Conservation (phyloP, 2,888 invertebrate species). For the Pandemis corylana region DNA sequence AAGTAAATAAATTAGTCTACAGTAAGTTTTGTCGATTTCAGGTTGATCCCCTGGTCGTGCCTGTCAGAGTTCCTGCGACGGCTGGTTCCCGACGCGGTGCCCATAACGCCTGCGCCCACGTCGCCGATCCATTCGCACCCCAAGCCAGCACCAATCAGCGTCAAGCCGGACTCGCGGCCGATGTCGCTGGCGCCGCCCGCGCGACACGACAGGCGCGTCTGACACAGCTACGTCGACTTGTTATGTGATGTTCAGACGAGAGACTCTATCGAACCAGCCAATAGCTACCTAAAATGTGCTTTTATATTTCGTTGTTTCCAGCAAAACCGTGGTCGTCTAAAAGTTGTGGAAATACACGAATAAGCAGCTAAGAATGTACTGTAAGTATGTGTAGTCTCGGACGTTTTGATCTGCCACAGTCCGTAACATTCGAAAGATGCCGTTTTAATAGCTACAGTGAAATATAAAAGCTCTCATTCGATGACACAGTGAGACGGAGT, state of each 20-base stretch:
- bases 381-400: too few relatives aligned
- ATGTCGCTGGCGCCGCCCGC: constrained; percentile 72
- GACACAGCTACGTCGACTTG: constrained; percentile 45
- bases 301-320: background rate
- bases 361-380: too few relatives aligned
- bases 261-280: constrained; percentile 19
- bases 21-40: constrained; percentile 62
- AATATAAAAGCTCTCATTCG: too few relatives aligned
- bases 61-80: constrained; percentile 87
- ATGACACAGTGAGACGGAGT: too few relatives aligned
- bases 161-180: constrained; percentile 66
- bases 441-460: too few relatives aligned
- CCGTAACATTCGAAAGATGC: too few relatives aligned
- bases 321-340: background rate
- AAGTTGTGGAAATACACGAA: background rate
- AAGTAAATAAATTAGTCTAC: too few relatives aligned
- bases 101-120: constrained; percentile 55
- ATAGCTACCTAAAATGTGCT: background rate
- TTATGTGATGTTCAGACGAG: constrained; percentile 30
- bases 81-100: constrained; percentile 88
- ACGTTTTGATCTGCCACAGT: too few relatives aligned
- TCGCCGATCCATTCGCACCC: constrained; percentile 39
- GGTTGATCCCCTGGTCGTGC: constrained; percentile 90
- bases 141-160: constrained; percentile 25
- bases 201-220: constrained; percentile 70